phyloP scores from a whole-genome alignment of 2,888 invertebrate species.

The Cepaea hortensis region DNA sequence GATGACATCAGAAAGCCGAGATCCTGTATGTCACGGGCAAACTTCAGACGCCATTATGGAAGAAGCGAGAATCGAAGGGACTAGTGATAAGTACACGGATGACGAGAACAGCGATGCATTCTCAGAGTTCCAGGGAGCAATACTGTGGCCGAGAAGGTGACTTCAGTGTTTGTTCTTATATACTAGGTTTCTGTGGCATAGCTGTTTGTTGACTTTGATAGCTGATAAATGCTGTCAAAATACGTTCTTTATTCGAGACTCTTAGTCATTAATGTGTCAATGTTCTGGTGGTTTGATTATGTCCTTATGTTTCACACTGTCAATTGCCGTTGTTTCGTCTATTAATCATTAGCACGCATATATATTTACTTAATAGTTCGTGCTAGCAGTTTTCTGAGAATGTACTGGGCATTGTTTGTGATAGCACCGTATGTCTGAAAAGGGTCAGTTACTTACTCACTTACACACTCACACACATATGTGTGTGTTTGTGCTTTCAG shows the following conservation, averaged over 20 bases:
- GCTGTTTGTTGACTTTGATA: no score
- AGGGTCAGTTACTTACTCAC: background rate
- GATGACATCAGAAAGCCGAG: background rate
- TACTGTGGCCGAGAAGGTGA: slow-evolving; percentile 47
- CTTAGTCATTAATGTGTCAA: no score
- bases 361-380: no score
- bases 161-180: background rate
- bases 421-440: background rate
- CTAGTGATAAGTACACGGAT: slow-evolving; percentile 43
- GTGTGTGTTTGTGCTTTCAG: background rate
- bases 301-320: no score
- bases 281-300: no score
- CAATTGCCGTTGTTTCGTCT: no score
- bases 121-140: slow-evolving; percentile 42
- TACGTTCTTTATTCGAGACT: no score
- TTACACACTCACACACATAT: background rate
- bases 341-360: no score
- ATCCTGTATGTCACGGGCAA: background rate
- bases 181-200: no score
- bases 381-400: no score
- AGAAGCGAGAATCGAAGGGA: slow-evolving; percentile 40
- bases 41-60: slow-evolving; percentile 29
- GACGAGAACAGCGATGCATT: slow-evolving; percentile 45
- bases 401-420: background rate
- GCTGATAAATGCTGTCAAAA: no score